Evolutionary conservation across 2,113 vertebrate genomes (phyloP).

Genomic region (Apteryx mantelli): DNA sequence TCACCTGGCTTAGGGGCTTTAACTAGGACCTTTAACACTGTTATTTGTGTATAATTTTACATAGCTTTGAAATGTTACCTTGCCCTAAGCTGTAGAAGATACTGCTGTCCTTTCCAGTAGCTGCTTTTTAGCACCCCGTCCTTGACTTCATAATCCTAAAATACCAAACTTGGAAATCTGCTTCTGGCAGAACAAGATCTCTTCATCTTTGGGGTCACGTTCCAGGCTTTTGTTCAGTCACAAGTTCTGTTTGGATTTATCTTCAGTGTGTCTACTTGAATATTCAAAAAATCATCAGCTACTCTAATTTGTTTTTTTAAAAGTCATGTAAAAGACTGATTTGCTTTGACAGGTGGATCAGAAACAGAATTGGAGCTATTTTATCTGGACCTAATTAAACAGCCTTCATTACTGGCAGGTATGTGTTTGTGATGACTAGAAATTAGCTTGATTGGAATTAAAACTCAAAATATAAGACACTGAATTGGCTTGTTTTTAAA

Average conservation of each 20-base stretch:
- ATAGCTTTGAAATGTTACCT: constrained; percentile 32
- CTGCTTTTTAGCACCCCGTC: constrained; percentile 53
- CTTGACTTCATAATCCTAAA: constrained; percentile 66
- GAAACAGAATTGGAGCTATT: constrained; percentile 86
- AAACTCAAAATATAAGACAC: constrained; percentile 81
- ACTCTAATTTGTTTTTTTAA: constrained; percentile 83
- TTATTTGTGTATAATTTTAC: constrained; percentile 68
- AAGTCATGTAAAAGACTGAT: constrained; percentile 85
- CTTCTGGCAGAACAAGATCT: constrained; percentile 73
- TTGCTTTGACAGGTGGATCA: constrained; percentile 88
- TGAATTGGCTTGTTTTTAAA: constrained; percentile 75
- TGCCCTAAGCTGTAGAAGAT: constrained; percentile 51
- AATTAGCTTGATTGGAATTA: constrained; percentile 86
- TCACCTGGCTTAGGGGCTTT: constrained; percentile 49
- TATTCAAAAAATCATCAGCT: constrained; percentile 87
- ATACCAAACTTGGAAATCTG: constrained; percentile 58
- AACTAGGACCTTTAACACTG: constrained; percentile 36
- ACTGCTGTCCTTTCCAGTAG: constrained; percentile 41
- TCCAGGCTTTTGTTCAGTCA: constrained; percentile 82
- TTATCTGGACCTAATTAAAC: constrained; percentile 88
- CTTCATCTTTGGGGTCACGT: constrained; percentile 77
- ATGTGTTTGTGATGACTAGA: constrained; percentile 85
- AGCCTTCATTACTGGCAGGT: constrained; percentile 83
- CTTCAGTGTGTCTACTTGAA: constrained; percentile 82
- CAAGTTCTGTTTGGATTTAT: constrained; percentile 81